Evolutionary conservation across 2,888 invertebrate genomes (phyloP).

Genomic region (Cephus sareptanus): DNA sequence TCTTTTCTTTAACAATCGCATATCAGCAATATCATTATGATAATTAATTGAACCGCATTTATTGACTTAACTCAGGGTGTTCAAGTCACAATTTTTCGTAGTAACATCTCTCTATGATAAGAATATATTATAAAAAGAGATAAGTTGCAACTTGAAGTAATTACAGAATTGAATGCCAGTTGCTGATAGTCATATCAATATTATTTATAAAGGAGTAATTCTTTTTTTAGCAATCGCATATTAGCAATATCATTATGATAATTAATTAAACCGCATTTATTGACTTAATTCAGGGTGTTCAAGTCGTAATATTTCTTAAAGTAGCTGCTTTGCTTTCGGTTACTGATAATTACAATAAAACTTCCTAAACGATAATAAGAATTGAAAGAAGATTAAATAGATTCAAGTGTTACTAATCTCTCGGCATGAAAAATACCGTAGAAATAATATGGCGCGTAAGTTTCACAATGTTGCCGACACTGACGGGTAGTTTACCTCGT

Average conservation of each 20-base stretch:
- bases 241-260: background rate
- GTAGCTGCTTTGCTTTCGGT: background rate
- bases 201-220: background rate
- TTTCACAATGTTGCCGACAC: background rate
- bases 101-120: background rate
- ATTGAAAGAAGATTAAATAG: background rate
- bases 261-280: background rate
- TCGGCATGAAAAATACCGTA: background rate
- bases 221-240: background rate
- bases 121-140: background rate
- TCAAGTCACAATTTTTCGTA: background rate
- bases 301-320: background rate
- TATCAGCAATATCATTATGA: background rate
- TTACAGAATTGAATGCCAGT: background rate
- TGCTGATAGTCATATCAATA: background rate
- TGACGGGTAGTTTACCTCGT: background rate
- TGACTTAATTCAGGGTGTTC: background rate
- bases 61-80: background rate
- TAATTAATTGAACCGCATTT: background rate
- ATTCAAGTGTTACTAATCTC: background rate
- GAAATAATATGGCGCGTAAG: background rate
- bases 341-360: background rate
- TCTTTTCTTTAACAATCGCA: background rate
- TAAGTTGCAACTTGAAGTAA: background rate
- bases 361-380: background rate